Evolutionary conservation across 2,797 vertebrate genomes (phyloP), one percentile per base, ranked within the genome.

Genomic region (Brachymystax lenok): DNA sequence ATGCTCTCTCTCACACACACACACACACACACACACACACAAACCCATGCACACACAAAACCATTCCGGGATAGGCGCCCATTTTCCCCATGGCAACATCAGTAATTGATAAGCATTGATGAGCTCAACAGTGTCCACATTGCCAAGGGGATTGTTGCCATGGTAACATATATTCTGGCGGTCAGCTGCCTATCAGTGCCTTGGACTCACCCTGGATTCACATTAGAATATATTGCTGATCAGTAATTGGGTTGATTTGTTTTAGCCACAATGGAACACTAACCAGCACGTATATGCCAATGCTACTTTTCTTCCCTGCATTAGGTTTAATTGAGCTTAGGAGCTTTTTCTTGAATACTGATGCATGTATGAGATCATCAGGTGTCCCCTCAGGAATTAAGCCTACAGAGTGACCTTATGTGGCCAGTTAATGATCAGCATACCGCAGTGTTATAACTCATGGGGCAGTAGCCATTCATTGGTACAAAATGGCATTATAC

Each of bases 141-240:
- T 87, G 85, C 85, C 80, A 24, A 74, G 74, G 88, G 75, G 80
- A 87, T 77, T 1, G 86, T 87, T 88, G 89, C 83, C 88, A 79
- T 87, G 82, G 87, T 80, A 90, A 90, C 86, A 54, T 82, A 71
- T 19, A 50, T 19, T 24, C 13, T 66, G 21, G 63, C 73, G 59
- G 79, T 76, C 75, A 83, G 82, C 77, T 24, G 30, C 56, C 84
- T 79, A 74, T 87, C 74, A 79, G 84, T 77, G 50, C 35, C 19
- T 59, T 56, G 63, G 54, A 73, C 66, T 80, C 80, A 70, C 66
- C 70, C 79, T 84, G 74, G 3, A 17, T 35, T 80, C 72, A 74
- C 64, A 54, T 16, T n/a, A 59, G 54, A 40, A 40, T 40, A 2
- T 46, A 46, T 56, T 56, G 54, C 19, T 59, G n/a, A 59, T 8